phyloP scores from a whole-genome alignment of 2,797 vertebrate species.

The Mus minutoides region DNA sequence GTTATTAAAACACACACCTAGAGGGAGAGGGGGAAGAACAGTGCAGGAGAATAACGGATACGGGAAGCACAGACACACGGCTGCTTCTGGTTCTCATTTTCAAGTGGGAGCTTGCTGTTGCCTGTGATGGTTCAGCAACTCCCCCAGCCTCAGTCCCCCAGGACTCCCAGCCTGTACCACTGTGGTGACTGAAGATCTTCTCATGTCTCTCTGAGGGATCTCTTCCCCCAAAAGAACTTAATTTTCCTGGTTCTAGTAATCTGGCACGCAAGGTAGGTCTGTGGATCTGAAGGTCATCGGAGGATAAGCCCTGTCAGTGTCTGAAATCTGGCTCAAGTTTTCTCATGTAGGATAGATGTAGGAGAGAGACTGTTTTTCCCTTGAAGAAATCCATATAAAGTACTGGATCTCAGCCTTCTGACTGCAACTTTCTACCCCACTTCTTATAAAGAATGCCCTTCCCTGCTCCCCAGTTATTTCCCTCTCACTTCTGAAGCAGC shows the following conservation, averaged over 20 bases:
- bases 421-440: neutral
- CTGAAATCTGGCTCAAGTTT: neutral
- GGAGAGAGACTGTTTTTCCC: neutral
- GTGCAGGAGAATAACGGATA: neutral
- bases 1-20: neutral
- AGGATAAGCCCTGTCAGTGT: neutral
- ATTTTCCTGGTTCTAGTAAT: constrained; percentile 22
- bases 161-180: neutral
- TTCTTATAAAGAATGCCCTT: constrained; percentile 51
- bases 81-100: neutral
- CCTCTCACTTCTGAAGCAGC: constrained; percentile 69
- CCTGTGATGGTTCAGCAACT: too few relatives aligned
- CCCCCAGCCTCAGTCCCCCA: neutral
- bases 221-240: neutral
- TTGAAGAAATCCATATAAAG: constrained; percentile 42
- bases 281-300: neutral
- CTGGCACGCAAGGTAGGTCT: neutral
- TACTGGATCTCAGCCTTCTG: constrained; percentile 16
- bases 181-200: neutral
- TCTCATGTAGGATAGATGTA: constrained; percentile 5
- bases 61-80: neutral
- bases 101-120: neutral
- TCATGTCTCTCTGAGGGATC: neutral
- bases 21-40: neutral
- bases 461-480: constrained; percentile 70